phyloP scores from a whole-genome alignment of 2,888 invertebrate genomes.

The Antheraea assamensis region DNA sequence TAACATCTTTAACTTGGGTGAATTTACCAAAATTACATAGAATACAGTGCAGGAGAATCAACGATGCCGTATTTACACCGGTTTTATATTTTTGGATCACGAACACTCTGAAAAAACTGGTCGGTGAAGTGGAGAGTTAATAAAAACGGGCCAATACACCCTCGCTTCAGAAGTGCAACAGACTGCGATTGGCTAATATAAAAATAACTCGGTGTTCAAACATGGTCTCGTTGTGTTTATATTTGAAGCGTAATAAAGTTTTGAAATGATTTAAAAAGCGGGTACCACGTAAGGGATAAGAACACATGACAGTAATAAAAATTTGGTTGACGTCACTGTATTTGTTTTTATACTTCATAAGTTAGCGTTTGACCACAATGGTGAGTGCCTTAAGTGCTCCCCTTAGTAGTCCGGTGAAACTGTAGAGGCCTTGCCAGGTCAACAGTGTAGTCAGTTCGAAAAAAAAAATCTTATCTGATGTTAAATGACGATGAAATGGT shows the following conservation, averaged over 20 bases:
- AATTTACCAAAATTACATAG: not conserved
- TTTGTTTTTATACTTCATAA: too few relatives aligned
- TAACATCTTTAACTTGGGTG: not conserved
- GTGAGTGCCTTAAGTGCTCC: too few relatives aligned
- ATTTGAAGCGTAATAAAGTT: not conserved
- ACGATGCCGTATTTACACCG: not conserved
- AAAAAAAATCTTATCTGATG: too few relatives aligned
- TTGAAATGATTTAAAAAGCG: not conserved
- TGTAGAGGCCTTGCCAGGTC: too few relatives aligned
- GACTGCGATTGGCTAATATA: not conserved
- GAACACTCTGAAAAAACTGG: not conserved
- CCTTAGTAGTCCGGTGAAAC: too few relatives aligned
- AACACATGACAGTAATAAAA: too few relatives aligned
- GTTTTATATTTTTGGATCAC: constrained; percentile 5
- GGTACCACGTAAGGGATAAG: too few relatives aligned
- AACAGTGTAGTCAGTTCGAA: too few relatives aligned
- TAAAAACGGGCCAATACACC: not conserved
- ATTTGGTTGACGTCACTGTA: too few relatives aligned
- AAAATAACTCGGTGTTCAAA: constrained; percentile 1
- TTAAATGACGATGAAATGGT: too few relatives aligned
- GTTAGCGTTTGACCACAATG: too few relatives aligned
- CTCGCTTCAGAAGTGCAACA: not conserved
- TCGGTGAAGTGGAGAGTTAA: not conserved
- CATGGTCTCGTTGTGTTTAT: not conserved
- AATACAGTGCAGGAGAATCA: not conserved